A percentile compares a stretch with the other conserved stretches of the same genome.
These are phyloP conservation scores for Chaetogeoica ovagalla DNA, from an alignment of 2,888 invertebrate genomes.

Conservation along the genomic window DNA sequence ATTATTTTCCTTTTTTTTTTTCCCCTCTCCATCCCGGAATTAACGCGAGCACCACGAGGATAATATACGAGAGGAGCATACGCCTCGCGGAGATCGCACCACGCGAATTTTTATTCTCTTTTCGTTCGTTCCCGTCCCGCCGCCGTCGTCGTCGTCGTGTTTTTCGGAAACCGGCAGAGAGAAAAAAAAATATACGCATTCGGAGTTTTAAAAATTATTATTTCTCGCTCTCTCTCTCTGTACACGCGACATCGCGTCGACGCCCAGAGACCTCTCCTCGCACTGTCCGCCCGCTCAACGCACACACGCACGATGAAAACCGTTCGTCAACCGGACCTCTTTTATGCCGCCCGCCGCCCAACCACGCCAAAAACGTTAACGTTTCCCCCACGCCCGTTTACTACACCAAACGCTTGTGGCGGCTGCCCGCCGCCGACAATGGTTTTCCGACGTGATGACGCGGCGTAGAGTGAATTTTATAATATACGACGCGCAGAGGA, in stretches of 20 bases:
- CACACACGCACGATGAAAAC: not conserved
- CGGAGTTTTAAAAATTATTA: too few relatives aligned
- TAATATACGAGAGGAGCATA: not conserved
- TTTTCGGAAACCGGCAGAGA: not conserved
- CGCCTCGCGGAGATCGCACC: too few relatives aligned
- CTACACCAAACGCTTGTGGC: too few relatives aligned
- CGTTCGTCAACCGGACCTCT: constrained; percentile 1
- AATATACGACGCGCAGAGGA: too few relatives aligned
- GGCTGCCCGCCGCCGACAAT: too few relatives aligned
- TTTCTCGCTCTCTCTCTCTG: not conserved
- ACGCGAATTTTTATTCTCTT: too few relatives aligned
- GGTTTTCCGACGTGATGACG: not conserved
- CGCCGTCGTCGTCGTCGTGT: too few relatives aligned
- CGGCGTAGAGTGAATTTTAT: not conserved
- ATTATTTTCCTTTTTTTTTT: too few relatives aligned
- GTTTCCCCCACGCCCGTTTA: not conserved
- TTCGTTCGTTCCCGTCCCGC: too few relatives aligned
- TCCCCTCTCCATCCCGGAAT: too few relatives aligned
- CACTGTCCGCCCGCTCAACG: not conserved
- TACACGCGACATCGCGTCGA: not conserved
- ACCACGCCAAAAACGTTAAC: not conserved
- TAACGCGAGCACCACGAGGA: not conserved
- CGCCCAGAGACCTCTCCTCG: constrained; percentile 32
- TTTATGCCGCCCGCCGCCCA: not conserved
- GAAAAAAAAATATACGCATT: not conserved